Evolutionary conservation across 2,797 vertebrate species (phyloP), one percentile per base, ranked within the genome.

Genomic region (Leuciscus waleckii): DNA sequence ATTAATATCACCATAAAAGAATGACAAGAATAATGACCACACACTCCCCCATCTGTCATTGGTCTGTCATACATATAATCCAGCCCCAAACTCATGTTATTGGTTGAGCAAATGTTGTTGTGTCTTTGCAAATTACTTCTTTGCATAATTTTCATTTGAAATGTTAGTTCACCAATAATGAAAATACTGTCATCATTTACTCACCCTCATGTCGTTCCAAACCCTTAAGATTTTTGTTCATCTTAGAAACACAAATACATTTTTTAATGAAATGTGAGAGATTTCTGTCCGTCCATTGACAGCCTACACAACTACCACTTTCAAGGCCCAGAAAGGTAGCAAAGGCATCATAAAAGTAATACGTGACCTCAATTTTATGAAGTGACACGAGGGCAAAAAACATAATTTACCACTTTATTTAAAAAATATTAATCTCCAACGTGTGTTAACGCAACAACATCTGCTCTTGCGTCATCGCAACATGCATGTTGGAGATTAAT

Each of bases 401-500:
- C 6, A 19, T 2, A 19, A 21, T 8, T 19, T 54, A 8, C 51
- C 19, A 21, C 7, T 21, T 54, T 54, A 54, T 54, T 8, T 21
- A 8, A 23, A n/a, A 26, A 61, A 61, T 26, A 61, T 61, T 11
- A 26, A 26, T 61, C n/a, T 26, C n/a, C n/a, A 58, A 58, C 1
- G 2, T 0, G 1, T 5, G 10, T n/a, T n/a, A 23, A 11, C 5
- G 1, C 2, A 21, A 21, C 7, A 54, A 21, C 51, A 2, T 7
- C 51, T 56, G 54, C 54, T 58, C 56, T 58, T 54, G 51, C 21
- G 1, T 56, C 21, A 56, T 17, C 17, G n/a, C 54, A 56, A 26
- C 9, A 58, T 0, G 23, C 56, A n/a, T 58, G 23, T 58, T n/a
- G 0, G 23, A 61, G 23, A 61, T 61, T 9, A 2, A 11, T n/a